phyloP scores from a whole-genome alignment of 2,113 vertebrate species.

The Leptobrachium leishanense region DNA sequence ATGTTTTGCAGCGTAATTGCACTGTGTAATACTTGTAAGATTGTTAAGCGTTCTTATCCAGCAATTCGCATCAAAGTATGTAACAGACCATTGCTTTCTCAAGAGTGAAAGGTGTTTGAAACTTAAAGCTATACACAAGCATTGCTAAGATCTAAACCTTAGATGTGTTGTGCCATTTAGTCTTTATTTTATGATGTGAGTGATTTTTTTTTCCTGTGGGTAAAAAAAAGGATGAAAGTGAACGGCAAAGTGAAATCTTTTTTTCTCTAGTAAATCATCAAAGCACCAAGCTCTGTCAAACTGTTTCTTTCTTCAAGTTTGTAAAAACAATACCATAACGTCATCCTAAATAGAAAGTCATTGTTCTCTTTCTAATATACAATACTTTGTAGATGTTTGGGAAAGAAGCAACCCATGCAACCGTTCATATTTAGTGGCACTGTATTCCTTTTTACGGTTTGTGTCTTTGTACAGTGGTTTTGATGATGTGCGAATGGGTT shows the following conservation, averaged over 20 bases:
- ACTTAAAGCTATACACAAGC: neutral
- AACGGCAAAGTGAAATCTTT: neutral
- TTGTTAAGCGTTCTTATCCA: neutral
- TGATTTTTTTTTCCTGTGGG: neutral
- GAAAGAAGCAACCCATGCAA: no score
- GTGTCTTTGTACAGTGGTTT: no score
- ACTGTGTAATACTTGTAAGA: neutral
- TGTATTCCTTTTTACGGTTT: no score
- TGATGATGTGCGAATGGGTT: no score
- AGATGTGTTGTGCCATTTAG: neutral
- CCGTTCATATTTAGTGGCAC: no score
- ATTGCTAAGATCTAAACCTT: no score
- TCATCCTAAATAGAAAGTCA: no score
- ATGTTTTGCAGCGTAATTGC: neutral
- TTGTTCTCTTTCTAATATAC: no score
- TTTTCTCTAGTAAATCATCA: neutral
- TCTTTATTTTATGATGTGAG: neutral
- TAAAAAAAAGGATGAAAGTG: neutral
- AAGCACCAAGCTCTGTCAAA: neutral
- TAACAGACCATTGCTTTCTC: neutral
- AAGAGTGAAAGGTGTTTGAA: neutral
- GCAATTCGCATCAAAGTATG: conserved; percentile 8
- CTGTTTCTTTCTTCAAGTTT: no score
- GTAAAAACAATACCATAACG: no score
- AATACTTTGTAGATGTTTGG: no score